A percentile compares a stretch with the other conserved stretches of the same genome.
phyloP scores from a whole-genome alignment of 2,113 vertebrate species.

The Pachyramphus minor region DNA sequence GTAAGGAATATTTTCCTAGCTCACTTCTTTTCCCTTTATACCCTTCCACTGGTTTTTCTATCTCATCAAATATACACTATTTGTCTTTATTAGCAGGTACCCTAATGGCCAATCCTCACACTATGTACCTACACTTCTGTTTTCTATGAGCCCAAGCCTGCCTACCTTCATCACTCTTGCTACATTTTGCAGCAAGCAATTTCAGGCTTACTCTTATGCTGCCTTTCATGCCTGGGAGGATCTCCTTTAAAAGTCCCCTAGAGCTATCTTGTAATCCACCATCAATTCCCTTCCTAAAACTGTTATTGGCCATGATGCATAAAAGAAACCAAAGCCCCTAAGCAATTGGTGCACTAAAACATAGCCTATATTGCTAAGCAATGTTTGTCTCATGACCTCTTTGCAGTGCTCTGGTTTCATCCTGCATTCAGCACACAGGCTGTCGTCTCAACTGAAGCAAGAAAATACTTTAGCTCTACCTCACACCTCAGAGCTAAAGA shows the following conservation, averaged over 20 bases:
- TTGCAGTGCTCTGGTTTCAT: neutral
- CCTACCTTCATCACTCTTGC: neutral
- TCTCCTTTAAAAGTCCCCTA: constrained; percentile 24
- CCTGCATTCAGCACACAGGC: neutral
- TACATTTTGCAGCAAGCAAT: constrained; percentile 9
- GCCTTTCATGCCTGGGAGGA: constrained; percentile 1
- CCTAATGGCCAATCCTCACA: neutral
- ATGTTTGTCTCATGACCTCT: neutral
- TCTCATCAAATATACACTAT: neutral
- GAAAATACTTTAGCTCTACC: neutral
- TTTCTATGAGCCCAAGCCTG: neutral
- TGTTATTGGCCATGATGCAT: constrained; percentile 15
- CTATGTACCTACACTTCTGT: neutral
- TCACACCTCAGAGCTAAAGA: neutral
- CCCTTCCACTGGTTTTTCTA: neutral
- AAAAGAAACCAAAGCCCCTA: constrained; percentile 19
- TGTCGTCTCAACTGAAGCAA: neutral
- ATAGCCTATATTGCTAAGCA: neutral
- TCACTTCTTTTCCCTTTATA: neutral
- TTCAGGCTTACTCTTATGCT: neutral
- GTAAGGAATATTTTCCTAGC: neutral
- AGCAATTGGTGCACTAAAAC: neutral
- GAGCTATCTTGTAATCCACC: neutral
- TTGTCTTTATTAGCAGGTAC: constrained; percentile 29
- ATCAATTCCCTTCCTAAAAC: constrained; percentile 27